These are phyloP conservation scores for Cephalopachus bancanus DNA, from an alignment of 2,797 vertebrate genomes.

Conservation along the genomic window DNA sequence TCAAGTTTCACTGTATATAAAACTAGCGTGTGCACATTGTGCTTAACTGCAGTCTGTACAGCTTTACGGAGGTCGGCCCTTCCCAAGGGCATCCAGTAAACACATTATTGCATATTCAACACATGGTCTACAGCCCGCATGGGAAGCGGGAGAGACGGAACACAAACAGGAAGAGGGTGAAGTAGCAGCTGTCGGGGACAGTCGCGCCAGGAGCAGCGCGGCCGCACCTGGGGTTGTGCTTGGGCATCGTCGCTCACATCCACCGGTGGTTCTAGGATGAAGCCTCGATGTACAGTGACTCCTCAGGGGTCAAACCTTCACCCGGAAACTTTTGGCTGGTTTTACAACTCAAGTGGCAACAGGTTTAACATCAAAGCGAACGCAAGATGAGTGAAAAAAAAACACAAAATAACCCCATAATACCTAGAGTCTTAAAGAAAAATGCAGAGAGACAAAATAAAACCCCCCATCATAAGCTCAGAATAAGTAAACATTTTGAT, in stretches of 20 bases:
- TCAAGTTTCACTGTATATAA: slow-evolving; percentile 92
- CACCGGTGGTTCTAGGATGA: slow-evolving; percentile 46
- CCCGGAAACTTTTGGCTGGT: slow-evolving; percentile 51
- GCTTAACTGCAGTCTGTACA: slow-evolving; percentile 97
- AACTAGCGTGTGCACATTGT: slow-evolving; percentile 99
- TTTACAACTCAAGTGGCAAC: slow-evolving; percentile 72
- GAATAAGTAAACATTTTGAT: slow-evolving; percentile 70
- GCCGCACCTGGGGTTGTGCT: slow-evolving; percentile 91
- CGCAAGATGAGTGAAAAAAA: slow-evolving; percentile 1
- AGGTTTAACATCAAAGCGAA: slow-evolving; percentile 65
- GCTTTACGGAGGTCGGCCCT: slow-evolving; percentile 91
- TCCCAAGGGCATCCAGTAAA: slow-evolving; percentile 93
- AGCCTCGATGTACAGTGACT: slow-evolving; percentile 61
- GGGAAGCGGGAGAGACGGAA: slow-evolving; percentile 85
- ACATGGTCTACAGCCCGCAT: slow-evolving; percentile 91
- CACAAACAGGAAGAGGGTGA: slow-evolving; percentile 86
- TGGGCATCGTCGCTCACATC: slow-evolving; percentile 84
- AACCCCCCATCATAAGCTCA: slow-evolving; percentile 49
- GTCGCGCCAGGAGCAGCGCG: slow-evolving; percentile 85
- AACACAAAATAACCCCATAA: not conserved
- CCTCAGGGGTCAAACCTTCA: slow-evolving; percentile 50
- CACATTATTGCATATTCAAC: slow-evolving; percentile 99
- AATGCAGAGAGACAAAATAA: slow-evolving; percentile 30
- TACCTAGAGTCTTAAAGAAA: slow-evolving; percentile 38
- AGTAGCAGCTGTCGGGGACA: slow-evolving; percentile 92